A percentile compares a stretch with the other conserved stretches of the same genome.
phyloP scores from a whole-genome alignment of 2,113 vertebrate genomes.

The Limnothrissa miodon region DNA sequence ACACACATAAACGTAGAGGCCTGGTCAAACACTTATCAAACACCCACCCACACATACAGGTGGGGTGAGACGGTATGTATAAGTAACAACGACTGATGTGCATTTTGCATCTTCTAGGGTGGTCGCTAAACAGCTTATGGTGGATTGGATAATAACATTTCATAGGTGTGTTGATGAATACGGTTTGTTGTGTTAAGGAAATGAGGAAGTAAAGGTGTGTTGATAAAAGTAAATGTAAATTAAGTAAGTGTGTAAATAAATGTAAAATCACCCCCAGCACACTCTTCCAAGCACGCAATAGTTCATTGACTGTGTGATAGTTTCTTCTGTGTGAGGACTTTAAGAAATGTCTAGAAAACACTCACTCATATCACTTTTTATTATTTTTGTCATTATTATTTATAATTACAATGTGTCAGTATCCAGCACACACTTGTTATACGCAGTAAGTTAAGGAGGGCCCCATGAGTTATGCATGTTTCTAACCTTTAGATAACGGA shows the following conservation, averaged over 20 bases:
- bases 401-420: background rate
- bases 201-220: too few species aligned
- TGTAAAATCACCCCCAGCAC: background rate
- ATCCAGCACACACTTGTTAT: background rate
- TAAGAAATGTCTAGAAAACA: background rate
- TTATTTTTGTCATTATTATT: background rate
- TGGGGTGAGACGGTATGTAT: background rate
- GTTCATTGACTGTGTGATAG: background rate
- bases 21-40: too few species aligned
- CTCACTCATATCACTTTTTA: too few species aligned
- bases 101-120: background rate
- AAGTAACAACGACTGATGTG: background rate
- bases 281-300: background rate
- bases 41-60: background rate
- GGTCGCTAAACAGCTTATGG: background rate
- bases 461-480: too few species aligned
- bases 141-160: background rate
- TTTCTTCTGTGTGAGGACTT: background rate
- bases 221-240: too few species aligned
- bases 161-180: background rate
- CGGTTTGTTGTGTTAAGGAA: too few species aligned
- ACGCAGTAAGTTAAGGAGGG: background rate
- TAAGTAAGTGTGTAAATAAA: too few species aligned
- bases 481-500: too few species aligned
- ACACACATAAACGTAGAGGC: too few species aligned